Evolutionary conservation across 2,888 invertebrate genomes (phyloP).

Genomic region (Xylota segnis): DNA sequence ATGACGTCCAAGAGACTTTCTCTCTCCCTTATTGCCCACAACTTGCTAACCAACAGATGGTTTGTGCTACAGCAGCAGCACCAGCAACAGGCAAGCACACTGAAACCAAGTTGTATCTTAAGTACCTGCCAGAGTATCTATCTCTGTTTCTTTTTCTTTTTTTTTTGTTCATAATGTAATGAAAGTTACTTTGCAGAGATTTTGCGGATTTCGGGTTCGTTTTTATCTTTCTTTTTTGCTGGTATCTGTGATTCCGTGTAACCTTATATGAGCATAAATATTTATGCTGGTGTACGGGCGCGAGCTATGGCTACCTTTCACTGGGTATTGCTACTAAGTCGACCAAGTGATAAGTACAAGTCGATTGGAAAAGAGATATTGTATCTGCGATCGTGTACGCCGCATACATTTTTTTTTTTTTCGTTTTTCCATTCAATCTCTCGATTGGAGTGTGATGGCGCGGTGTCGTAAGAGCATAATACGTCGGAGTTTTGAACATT

Average conservation of each 20-base stretch:
- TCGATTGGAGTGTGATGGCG: slow-evolving; percentile 26
- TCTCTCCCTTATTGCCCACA: slow-evolving; percentile 66
- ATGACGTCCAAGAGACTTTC: slow-evolving; percentile 34
- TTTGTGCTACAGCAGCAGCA: slow-evolving; percentile 12
- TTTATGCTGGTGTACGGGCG: slow-evolving; percentile 51
- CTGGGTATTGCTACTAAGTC: slow-evolving; percentile 41
- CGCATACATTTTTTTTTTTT: slow-evolving; percentile 38
- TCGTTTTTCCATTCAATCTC: slow-evolving; percentile 36
- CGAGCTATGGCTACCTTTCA: slow-evolving; percentile 58
- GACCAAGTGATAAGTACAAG: slow-evolving; percentile 36
- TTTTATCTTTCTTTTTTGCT: slow-evolving; percentile 6
- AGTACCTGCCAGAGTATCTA: slow-evolving; percentile 43
- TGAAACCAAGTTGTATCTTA: slow-evolving; percentile 22
- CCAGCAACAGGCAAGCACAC: slow-evolving; percentile 17
- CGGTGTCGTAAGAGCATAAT: slow-evolving; percentile 46
- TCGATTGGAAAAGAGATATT: slow-evolving; percentile 45
- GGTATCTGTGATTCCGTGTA: slow-evolving; percentile 66
- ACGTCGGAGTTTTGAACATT: slow-evolving; percentile 43
- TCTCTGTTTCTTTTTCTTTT: neutral
- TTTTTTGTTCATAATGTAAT: slow-evolving; percentile 3
- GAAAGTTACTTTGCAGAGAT: slow-evolving; percentile 55
- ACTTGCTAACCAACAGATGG: slow-evolving; percentile 30
- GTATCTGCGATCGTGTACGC: slow-evolving; percentile 42
- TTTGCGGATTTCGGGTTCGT: slow-evolving; percentile 19
- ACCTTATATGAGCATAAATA: slow-evolving; percentile 42